Evolutionary conservation across 2,797 vertebrate genomes (phyloP).

Genomic region (Todus mexicanus): DNA sequence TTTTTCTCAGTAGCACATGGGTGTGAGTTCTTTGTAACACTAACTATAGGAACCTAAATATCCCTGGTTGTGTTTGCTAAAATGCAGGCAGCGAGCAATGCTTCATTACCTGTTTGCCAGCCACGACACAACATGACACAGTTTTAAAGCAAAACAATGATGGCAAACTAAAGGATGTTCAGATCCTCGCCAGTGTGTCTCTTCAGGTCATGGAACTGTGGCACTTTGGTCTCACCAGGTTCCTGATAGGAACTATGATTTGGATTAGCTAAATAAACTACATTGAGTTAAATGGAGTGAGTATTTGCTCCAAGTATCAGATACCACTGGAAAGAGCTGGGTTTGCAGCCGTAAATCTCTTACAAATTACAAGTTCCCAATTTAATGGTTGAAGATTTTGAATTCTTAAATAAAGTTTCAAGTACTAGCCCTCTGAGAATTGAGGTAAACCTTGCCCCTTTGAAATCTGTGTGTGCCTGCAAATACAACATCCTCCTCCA

Average conservation of each 20-base stretch:
- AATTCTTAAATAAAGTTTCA: background rate
- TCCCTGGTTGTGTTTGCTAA: background rate
- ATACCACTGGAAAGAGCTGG: background rate
- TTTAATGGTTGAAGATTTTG: background rate
- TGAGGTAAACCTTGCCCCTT: background rate
- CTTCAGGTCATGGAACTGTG: background rate
- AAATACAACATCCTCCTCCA: background rate
- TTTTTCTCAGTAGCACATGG: background rate
- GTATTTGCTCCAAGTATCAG: background rate
- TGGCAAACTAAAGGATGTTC: background rate
- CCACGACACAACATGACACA: accelerated
- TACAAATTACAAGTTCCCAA: background rate
- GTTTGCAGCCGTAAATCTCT: background rate
- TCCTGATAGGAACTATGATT: background rate
- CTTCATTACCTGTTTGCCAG: background rate
- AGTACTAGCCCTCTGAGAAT: background rate
- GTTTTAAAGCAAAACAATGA: background rate
- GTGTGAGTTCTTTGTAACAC: background rate
- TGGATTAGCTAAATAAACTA: background rate
- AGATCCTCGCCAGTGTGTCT: background rate
- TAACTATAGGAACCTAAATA: background rate
- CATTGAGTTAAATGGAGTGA: background rate
- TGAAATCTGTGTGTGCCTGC: background rate
- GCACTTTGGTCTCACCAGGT: background rate
- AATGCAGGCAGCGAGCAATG: background rate